Evolutionary conservation across 2,797 vertebrate species (phyloP).

Genomic region (Taenioides sp.): DNA sequence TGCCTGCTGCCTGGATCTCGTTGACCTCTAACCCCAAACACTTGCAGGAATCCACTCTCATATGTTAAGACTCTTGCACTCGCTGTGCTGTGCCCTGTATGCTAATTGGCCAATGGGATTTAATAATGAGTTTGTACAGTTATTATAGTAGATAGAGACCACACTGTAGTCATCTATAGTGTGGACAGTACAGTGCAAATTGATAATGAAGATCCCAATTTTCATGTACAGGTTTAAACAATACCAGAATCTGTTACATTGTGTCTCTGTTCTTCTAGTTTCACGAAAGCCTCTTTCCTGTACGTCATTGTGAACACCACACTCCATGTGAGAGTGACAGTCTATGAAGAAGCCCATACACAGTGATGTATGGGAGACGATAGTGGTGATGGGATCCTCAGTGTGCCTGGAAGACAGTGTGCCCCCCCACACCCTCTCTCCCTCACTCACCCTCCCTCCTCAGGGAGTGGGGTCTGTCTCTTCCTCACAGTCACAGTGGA

Average conservation of each 20-base stretch:
- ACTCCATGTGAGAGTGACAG: constrained; percentile 2
- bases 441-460: constrained; percentile 1
- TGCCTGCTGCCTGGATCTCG: neutral
- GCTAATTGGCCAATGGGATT: neutral
- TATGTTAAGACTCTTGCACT: neutral
- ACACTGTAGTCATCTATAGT: neutral
- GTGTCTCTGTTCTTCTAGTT: neutral
- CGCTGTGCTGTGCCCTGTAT: neutral
- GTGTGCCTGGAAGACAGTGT: constrained; percentile 10
- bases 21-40: constrained; percentile 9
- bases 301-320: neutral
- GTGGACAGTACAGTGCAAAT: too few species aligned
- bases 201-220: too few species aligned
- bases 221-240: neutral
- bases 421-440: neutral
- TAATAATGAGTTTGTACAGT: neutral
- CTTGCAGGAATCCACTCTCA: constrained; percentile 7
- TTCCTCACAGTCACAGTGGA: constrained; percentile 59
- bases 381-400: constrained; percentile 9
- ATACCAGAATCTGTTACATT: neutral
- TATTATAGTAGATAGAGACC: neutral
- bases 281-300: neutral
- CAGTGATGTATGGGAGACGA: constrained; percentile 54
- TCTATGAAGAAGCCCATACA: constrained; percentile 18
- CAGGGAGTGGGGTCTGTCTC: constrained; percentile 52